Conservation (phyloP, 30 jellyfish, hydroid and myxozoan genomes). For the Calvadosia cruxmelitensis region DNA sequence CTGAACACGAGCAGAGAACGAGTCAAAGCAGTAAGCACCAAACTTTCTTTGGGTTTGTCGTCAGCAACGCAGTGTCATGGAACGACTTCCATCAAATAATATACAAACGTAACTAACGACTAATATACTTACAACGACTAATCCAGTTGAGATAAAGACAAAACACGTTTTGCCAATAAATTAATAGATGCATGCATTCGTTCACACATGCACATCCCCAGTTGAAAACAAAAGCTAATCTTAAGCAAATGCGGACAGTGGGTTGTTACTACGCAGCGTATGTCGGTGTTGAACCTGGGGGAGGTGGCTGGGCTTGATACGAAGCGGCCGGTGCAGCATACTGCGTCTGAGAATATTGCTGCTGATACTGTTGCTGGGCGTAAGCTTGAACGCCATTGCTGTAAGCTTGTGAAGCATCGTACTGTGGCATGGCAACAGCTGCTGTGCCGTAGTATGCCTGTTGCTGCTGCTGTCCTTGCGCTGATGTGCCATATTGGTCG, state of each 20-base stretch:
- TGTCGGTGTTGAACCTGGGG: not conserved
- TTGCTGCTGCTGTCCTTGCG: not conserved
- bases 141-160: not conserved
- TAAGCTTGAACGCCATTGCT: not conserved
- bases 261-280: no score
- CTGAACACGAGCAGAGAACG: no score
- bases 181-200: not conserved
- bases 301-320: not conserved
- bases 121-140: not conserved
- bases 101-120: no score
- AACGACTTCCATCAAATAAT: no score
- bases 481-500: not conserved
- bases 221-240: no score
- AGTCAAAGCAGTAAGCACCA: no score
- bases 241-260: no score
- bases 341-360: not conserved
- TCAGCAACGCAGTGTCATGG: no score
- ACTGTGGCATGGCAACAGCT: not conserved
- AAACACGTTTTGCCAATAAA: not conserved
- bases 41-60: no score
- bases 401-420: not conserved
- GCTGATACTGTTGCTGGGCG: not conserved
- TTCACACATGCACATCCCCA: not conserved
- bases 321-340: not conserved
- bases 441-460: not conserved